Conservation (phyloP, 2,797 vertebrate species). For the Coranthus polyacanthus region DNA sequence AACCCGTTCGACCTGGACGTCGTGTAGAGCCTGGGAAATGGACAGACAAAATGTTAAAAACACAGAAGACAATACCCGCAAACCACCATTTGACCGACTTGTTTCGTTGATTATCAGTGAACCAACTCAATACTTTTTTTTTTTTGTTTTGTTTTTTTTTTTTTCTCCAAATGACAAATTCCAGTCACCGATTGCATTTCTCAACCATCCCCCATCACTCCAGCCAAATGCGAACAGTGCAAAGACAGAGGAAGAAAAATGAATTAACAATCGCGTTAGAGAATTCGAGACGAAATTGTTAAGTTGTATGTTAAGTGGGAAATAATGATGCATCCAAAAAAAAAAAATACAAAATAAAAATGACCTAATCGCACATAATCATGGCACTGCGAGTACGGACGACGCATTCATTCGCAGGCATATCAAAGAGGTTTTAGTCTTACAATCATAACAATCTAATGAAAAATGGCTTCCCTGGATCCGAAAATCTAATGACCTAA, state of each 20-base stretch:
- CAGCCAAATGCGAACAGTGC: neutral
- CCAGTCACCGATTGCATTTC: neutral
- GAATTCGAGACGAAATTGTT: no score
- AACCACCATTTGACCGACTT: neutral
- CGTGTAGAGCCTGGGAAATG: neutral
- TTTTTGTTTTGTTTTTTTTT: neutral
- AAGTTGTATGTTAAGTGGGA: constrained; percentile 5
- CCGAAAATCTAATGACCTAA: constrained; percentile 76
- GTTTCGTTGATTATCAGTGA: constrained; percentile 4
- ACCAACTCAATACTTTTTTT: constrained; percentile 12
- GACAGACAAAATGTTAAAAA: no score
- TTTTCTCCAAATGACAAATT: constrained; percentile 11
- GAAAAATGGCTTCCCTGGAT: constrained; percentile 79
- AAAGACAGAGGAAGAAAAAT: neutral
- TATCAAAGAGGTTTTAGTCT: constrained; percentile 20
- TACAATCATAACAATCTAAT: constrained; percentile 65
- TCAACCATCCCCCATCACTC: neutral
- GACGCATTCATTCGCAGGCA: constrained; percentile 1
- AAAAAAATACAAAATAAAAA: neutral
- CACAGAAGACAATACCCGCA: neutral
- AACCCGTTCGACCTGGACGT: neutral
- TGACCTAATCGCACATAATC: neutral
- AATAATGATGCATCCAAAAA: no score
- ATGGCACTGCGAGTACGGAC: neutral
- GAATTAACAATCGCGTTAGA: neutral